phyloP scores from a whole-genome alignment of 2,888 invertebrate genomes.

The Patella pellucida region DNA sequence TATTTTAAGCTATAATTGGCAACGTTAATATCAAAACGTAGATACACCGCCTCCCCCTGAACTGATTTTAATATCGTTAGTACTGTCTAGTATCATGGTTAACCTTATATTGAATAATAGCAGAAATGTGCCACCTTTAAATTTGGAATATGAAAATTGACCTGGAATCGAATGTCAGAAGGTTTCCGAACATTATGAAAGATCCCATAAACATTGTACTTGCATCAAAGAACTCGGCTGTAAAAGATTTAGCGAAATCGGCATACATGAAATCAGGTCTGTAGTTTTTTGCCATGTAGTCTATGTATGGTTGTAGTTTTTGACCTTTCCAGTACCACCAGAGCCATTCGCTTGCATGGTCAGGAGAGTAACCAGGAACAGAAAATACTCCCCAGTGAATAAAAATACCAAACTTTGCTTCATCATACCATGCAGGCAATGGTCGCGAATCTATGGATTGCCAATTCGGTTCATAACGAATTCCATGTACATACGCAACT shows the following conservation, averaged over 20 bases:
- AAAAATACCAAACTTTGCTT: conserved; percentile 73
- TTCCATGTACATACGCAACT: neutral
- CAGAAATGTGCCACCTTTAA: no score
- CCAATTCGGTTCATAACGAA: conserved; percentile 79
- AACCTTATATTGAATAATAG: no score
- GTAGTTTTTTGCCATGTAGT: conserved; percentile 87
- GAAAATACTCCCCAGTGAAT: conserved; percentile 73
- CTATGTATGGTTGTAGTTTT: conserved; percentile 46
- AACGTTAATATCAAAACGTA: no score
- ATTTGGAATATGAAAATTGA: no score
- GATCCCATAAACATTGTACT: conserved; percentile 33
- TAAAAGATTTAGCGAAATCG: conserved; percentile 89
- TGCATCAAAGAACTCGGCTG: conserved; percentile 88
- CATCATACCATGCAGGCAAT: conserved; percentile 74
- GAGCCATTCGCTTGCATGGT: conserved; percentile 84
- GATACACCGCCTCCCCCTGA: no score
- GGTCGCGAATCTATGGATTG: conserved; percentile 86
- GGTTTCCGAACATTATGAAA: no score
- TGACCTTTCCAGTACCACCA: conserved; percentile 61
- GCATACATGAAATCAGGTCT: conserved; percentile 89
- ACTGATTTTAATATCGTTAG: no score
- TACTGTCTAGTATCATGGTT: no score
- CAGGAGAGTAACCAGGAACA: conserved; percentile 72
- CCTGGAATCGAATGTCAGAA: no score
- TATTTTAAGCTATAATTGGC: no score